Conservation (phyloP, 2,113 vertebrate genomes). For the Cebidichthys violaceus region DNA sequence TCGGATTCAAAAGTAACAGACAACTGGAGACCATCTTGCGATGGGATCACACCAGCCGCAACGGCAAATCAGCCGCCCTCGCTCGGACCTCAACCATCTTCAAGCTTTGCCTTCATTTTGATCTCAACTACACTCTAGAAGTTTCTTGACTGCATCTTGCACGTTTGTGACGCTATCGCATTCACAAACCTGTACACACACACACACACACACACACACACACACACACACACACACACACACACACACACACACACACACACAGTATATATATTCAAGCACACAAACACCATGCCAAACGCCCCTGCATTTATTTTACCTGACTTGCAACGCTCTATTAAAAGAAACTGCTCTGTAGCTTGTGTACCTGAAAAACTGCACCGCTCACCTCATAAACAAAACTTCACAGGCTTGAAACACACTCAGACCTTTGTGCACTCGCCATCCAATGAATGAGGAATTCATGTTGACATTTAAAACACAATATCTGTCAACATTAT, state of each 20-base stretch:
- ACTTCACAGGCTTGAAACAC: slow-evolving; percentile 1
- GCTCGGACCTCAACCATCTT: too few species aligned
- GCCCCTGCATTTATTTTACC: slow-evolving; percentile 42
- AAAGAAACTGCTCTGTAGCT: slow-evolving; percentile 26
- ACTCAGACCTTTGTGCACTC: not conserved
- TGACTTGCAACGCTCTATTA: slow-evolving; percentile 42
- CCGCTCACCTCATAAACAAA: slow-evolving; percentile 44
- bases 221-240: not conserved
- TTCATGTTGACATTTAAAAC: not conserved
- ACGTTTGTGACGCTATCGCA: too few species aligned
- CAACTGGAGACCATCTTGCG: too few species aligned
- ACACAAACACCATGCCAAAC: not conserved
- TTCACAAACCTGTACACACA: too few species aligned
- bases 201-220: not conserved
- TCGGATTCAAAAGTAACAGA: too few species aligned
- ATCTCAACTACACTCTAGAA: too few species aligned
- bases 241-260: not conserved
- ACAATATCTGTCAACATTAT: not conserved
- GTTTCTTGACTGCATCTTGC: too few species aligned
- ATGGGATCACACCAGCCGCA: too few species aligned
- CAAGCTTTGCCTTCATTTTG: too few species aligned
- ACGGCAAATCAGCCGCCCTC: too few species aligned
- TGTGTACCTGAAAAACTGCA: slow-evolving; percentile 21
- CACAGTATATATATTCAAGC: too few species aligned
- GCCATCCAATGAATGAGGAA: not conserved